A percentile compares a stretch with the other conserved stretches of the same genome.
These are phyloP conservation scores for Muscidifurax raptorellus DNA, from an alignment of 1,140 invertebrate species.

Conservation along the genomic window DNA sequence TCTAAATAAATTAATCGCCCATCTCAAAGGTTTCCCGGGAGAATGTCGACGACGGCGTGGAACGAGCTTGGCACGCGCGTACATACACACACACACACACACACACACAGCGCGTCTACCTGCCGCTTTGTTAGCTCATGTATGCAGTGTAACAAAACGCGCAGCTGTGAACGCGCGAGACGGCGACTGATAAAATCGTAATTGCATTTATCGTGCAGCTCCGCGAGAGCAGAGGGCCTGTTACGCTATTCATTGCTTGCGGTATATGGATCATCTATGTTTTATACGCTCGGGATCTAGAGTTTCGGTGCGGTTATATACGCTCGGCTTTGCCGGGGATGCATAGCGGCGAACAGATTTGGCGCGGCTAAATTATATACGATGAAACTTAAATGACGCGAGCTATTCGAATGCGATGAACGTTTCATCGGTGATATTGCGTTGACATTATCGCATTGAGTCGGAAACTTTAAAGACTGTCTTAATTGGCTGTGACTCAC, in stretches of 20 bases:
- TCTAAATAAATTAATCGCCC: conserved; percentile 26
- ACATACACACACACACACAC: neutral
- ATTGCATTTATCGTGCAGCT: neutral
- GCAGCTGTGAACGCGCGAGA: neutral
- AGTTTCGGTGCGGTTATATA: neutral
- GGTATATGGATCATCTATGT: neutral
- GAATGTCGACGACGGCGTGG: neutral
- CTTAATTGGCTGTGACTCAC: no score
- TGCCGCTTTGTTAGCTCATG: neutral
- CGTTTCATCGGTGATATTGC: no score
- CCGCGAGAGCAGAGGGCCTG: neutral
- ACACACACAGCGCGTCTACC: neutral
- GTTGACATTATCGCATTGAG: no score
- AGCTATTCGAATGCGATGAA: no score
- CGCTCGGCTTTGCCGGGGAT: neutral
- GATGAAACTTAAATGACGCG: neutral
- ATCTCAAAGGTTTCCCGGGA: neutral
- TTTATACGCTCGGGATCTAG: neutral
- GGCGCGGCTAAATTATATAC: neutral
- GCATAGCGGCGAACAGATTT: neutral
- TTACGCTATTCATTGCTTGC: neutral
- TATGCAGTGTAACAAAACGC: neutral
- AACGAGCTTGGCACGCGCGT: neutral
- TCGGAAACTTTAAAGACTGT: no score
- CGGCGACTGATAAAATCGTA: neutral